phyloP scores from a whole-genome alignment of 2,888 invertebrate species.

The Protula sp. region DNA sequence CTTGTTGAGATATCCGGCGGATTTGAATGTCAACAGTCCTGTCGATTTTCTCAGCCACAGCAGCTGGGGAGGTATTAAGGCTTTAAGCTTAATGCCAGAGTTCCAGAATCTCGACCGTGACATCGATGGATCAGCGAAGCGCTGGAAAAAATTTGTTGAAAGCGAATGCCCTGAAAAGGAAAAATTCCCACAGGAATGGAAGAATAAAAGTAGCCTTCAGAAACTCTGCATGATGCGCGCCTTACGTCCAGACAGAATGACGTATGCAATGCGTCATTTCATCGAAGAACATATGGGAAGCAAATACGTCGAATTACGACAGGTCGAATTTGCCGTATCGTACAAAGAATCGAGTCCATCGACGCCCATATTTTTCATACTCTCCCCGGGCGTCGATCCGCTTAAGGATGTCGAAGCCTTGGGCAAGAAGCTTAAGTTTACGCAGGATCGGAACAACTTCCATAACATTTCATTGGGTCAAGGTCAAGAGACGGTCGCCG shows the following conservation, averaged over 20 bases:
- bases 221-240: constrained; percentile 93
- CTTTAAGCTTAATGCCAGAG: constrained; percentile 81
- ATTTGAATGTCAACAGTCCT: constrained; percentile 89
- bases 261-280: constrained; percentile 92
- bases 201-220: constrained; percentile 87
- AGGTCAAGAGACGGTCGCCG: constrained; percentile 89
- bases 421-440: constrained; percentile 77
- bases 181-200: constrained; percentile 97
- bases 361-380: constrained; percentile 92
- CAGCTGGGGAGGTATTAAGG: constrained; percentile 93
- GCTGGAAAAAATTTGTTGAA: constrained; percentile 96
- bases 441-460: constrained; percentile 73
- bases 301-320: constrained; percentile 82
- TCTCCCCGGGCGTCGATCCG: constrained; percentile 93
- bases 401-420: constrained; percentile 87
- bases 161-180: constrained; percentile 91
- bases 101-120: constrained; percentile 87
- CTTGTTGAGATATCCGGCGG: constrained; percentile 82
- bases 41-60: constrained; percentile 88
- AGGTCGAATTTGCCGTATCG: constrained; percentile 85
- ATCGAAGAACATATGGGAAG: constrained; percentile 90
- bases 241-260: constrained; percentile 90
- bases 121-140: constrained; percentile 91
- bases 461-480: constrained; percentile 92
- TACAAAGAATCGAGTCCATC: constrained; percentile 88